A percentile compares a stretch with the other conserved stretches of the same genome.
phyloP scores from a whole-genome alignment of 1,140 invertebrate species.

The Artemia franciscana region DNA sequence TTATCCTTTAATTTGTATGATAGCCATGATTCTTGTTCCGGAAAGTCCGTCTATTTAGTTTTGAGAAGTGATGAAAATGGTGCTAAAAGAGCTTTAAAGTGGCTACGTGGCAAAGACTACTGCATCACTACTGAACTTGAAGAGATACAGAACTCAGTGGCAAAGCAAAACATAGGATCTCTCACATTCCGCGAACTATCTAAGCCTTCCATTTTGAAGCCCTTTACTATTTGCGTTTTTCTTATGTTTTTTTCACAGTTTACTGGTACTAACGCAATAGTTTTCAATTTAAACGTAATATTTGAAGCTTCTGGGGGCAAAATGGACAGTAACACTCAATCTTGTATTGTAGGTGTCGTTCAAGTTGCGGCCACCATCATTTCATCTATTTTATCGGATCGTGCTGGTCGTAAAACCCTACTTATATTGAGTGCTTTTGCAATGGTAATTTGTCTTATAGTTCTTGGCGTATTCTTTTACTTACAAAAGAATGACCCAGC shows the following conservation, averaged over 20 bases:
- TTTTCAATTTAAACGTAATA: constrained; percentile 50
- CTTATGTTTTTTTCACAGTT: constrained; percentile 69
- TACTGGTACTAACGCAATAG: constrained; percentile 58
- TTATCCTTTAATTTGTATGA: constrained; percentile 35
- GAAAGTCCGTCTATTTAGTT: constrained; percentile 51
- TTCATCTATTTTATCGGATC: constrained; percentile 47
- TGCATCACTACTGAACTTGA: constrained; percentile 37
- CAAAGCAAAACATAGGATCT: background rate
- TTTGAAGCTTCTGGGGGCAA: constrained; percentile 29
- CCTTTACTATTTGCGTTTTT: constrained; percentile 40
- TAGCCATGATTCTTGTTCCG: constrained; percentile 45
- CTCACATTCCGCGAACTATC: constrained; percentile 22
- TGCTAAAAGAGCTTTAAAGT: constrained; percentile 34
- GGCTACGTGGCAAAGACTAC: constrained; percentile 36
- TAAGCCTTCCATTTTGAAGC: constrained; percentile 32
- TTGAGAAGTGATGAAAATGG: constrained; percentile 30
- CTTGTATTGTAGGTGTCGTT: constrained; percentile 51
- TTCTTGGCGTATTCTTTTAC: constrained; percentile 32
- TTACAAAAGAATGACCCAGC: constrained; percentile 16
- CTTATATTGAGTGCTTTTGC: constrained; percentile 34
- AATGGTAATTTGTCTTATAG: constrained; percentile 29
- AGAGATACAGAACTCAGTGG: constrained; percentile 23
- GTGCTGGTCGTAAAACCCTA: constrained; percentile 40
- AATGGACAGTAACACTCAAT: constrained; percentile 27
- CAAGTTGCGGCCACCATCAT: constrained; percentile 41